Conservation (phyloP, 2,797 vertebrate species). For the Diglossa cyanea region DNA sequence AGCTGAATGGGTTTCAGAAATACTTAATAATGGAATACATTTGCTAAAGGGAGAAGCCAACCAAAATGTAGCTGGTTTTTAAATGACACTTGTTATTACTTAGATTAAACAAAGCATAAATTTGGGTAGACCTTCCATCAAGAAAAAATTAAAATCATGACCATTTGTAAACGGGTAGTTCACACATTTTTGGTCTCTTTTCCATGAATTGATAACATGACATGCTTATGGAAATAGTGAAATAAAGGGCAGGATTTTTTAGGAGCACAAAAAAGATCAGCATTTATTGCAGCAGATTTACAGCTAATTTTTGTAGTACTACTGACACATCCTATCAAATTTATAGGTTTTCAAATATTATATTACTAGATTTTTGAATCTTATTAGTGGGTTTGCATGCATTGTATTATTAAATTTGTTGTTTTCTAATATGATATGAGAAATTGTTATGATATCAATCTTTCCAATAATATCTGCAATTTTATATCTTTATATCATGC, state of each 20-base stretch:
- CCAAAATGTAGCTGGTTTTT: not conserved
- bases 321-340: not conserved
- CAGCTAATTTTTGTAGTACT: not conserved
- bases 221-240: not conserved
- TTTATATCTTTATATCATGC: slow-evolving; percentile 45
- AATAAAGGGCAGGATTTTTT: not conserved
- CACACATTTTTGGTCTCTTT: not conserved
- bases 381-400: not conserved
- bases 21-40: not conserved
- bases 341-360: not conserved
- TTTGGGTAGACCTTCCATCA: not conserved
- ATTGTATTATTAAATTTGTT: slow-evolving; percentile 23
- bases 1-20: not conserved
- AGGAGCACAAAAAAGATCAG: not conserved
- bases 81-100: not conserved
- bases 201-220: not conserved
- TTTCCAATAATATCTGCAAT: slow-evolving; percentile 61
- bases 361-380: not conserved
- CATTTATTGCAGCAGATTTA: not conserved
- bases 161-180: not conserved
- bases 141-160: not conserved
- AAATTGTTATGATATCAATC: slow-evolving; percentile 53
- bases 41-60: not conserved
- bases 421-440: slow-evolving; percentile 49
- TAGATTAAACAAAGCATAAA: not conserved